Conservation (phyloP, 1,140 invertebrate species). For the Ericerus pela region DNA sequence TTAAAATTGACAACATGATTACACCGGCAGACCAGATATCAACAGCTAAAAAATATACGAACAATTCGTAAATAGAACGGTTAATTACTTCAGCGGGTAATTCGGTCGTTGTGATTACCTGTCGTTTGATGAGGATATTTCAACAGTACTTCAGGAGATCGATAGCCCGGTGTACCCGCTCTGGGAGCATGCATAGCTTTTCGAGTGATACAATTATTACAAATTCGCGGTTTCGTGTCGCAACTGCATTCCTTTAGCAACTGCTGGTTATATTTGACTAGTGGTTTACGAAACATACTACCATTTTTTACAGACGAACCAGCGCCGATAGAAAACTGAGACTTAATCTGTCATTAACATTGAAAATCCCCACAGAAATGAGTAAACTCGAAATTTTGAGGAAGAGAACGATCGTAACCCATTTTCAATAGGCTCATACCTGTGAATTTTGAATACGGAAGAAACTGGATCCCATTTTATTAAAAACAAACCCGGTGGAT, state of each 20-base stretch:
- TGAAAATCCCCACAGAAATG: background rate
- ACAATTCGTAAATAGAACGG: background rate
- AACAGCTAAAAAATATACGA: conserved; percentile 41
- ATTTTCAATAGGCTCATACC: too few species aligned
- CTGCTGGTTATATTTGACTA: background rate
- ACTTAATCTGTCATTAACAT: background rate
- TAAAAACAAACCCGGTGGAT: background rate
- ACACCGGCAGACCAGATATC: conserved; percentile 83
- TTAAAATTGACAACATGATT: conserved; percentile 64
- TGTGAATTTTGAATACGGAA: conserved; percentile 23
- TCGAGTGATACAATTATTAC: conserved; percentile 42
- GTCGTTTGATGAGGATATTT: conserved; percentile 58
- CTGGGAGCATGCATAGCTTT: conserved; percentile 47
- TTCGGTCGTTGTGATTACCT: conserved; percentile 32
- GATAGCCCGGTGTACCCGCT: conserved; percentile 79
- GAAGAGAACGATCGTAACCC: too few species aligned
- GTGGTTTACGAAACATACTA: background rate
- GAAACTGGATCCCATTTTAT: conserved; percentile 21
- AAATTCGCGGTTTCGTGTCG: conserved; percentile 46
- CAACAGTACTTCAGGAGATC: conserved; percentile 74
- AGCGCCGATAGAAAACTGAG: background rate
- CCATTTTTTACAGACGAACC: too few species aligned
- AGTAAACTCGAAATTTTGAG: too few species aligned
- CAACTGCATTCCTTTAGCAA: conserved; percentile 36
- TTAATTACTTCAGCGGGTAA: background rate